A percentile compares a stretch with the other conserved stretches of the same genome.
Evolutionary conservation across 1,140 invertebrate species (phyloP).

Genomic region (Bombus terrestris): DNA sequence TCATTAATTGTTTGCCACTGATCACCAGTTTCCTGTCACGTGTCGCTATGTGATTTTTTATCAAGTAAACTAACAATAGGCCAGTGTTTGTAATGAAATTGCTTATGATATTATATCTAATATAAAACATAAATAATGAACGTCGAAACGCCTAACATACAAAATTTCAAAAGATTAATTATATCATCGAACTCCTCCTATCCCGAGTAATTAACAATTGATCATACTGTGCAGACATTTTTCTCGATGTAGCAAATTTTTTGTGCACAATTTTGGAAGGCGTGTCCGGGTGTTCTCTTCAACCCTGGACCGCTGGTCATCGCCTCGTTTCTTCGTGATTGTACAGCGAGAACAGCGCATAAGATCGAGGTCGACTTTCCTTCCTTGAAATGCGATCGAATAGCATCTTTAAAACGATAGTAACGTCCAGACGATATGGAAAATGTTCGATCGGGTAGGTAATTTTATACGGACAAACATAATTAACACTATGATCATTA

Average conservation of each 20-base stretch:
- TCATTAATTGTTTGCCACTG: too few relatives aligned
- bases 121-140: background rate
- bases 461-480: background rate
- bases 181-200: conserved; percentile 14
- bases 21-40: background rate
- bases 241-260: background rate
- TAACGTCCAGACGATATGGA: background rate
- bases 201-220: conserved; percentile 51
- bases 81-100: background rate
- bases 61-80: background rate
- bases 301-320: background rate
- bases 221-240: background rate
- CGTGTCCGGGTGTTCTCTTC: conserved; percentile 27
- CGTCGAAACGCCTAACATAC: conserved; percentile 8
- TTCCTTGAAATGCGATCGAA: conserved; percentile 61
- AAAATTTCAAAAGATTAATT: conserved; percentile 44
- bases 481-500: background rate
- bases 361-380: conserved; percentile 66
- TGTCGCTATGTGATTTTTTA: background rate
- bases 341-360: conserved; percentile 29
- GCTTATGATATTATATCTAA: background rate
- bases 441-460: conserved; percentile 5
- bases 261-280: conserved; percentile 51
- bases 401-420: conserved; percentile 44
- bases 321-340: conserved; percentile 35